Percentiles rank a stretch among this genome's conserved stretches.
phyloP scores from a whole-genome alignment of 2,113 vertebrate species.

The Barbus barbus region DNA sequence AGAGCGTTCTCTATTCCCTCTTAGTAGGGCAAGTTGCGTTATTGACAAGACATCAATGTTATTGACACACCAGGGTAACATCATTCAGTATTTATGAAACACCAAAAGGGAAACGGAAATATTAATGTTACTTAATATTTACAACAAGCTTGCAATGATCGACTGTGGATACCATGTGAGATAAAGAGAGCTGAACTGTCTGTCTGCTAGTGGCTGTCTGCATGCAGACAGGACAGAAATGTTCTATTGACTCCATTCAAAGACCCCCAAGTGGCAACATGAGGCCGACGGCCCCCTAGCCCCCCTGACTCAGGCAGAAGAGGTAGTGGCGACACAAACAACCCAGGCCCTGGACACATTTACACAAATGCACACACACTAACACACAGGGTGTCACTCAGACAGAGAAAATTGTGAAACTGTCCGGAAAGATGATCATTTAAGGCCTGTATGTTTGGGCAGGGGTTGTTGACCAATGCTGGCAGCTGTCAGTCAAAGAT shows the following conservation, averaged over 20 bases:
- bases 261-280: slow-evolving; percentile 48
- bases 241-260: slow-evolving; percentile 43
- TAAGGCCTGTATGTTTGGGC: slow-evolving; percentile 55
- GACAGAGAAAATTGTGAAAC: slow-evolving; percentile 59
- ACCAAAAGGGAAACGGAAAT: slow-evolving; percentile 17
- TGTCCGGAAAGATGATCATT: slow-evolving; percentile 58
- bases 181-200: slow-evolving; percentile 21
- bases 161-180: slow-evolving; percentile 16
- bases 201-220: slow-evolving; percentile 11
- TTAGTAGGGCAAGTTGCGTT: neutral
- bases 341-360: slow-evolving; percentile 30
- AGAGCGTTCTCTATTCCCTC: neutral
- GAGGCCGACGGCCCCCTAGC: neutral
- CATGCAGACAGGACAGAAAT: slow-evolving; percentile 37
- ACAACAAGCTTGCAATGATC: slow-evolving; percentile 5
- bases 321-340: slow-evolving; percentile 31
- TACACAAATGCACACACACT: slow-evolving; percentile 30
- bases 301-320: neutral
- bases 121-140: slow-evolving; percentile 25
- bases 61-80: slow-evolving; percentile 14
- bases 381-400: slow-evolving; percentile 27
- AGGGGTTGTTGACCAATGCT: slow-evolving; percentile 59
- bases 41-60: slow-evolving; percentile 30
- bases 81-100: slow-evolving; percentile 26
- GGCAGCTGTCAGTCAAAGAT: slow-evolving; percentile 72